Base-by-base conservation (phyloP, 1,140 invertebrate genomes). In the Pogonomyrmex californicus region DNA sequence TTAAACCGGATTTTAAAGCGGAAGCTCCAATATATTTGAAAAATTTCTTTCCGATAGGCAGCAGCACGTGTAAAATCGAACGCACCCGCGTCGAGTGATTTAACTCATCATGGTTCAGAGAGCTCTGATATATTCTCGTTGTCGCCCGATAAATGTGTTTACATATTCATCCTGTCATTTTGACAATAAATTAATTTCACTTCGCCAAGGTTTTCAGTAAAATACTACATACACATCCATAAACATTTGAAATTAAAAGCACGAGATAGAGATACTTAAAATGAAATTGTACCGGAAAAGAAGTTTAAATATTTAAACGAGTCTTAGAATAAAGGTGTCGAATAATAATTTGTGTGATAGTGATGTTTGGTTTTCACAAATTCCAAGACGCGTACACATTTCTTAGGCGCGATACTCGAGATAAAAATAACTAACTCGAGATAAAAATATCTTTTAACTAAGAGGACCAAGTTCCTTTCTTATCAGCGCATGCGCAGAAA, bases 1-100 rank as follows among this genome's bases (percentile, higher is more conserved):
- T 86, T 86, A 78, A 88, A 51, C n/a, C 47, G 17, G 77, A 41
- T 60, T 77, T 88, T 87, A 88, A 83, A 83, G 68, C 79, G 68
- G 66, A 88, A 87, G 58, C 66, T 38, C n/a, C 73, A 33, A n/a
- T 12, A 47, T 12, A 38, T 60, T 51, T 17, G 30, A 38, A 10
- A 41, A 49, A 38, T 77, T 65, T 60, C 44, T 79, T 63, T 47
- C 41, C 44, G 36, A 85, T 76, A 73, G 41, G 23, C 36, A 7
- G 23, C 36, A 7, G 33, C 54, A 23, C 54, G 51, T 56, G 23
- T 63, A 71, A 71, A 75, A 85, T 85, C 14, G 68, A 47, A 60
- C 36, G 62, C 38, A 41, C 58, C 44, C 9, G 23, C 23, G 58
- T n/a, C 44, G 58, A 36, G 51, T 65, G 58, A 65, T 65, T 78